phyloP scores from a whole-genome alignment of 2,113 vertebrate genomes.

The Panthera uncia region DNA sequence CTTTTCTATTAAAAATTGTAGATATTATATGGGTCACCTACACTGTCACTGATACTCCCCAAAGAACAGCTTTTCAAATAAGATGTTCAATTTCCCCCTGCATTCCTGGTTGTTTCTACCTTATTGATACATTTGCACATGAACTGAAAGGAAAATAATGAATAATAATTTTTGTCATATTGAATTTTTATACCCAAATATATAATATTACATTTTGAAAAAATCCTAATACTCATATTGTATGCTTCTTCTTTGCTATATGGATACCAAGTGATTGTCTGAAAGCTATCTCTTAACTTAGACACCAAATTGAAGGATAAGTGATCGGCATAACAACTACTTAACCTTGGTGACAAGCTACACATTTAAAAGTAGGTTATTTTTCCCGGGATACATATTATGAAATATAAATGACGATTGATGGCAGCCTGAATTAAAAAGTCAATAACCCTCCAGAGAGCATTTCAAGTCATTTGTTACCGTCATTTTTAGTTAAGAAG shows the following conservation, averaged over 20 bases:
- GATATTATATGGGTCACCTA: background rate
- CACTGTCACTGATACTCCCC: background rate
- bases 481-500: constrained; percentile 23
- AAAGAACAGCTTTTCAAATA: background rate
- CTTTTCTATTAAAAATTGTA: background rate
- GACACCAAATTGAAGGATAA: background rate
- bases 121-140: background rate
- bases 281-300: background rate
- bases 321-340: constrained; percentile 16
- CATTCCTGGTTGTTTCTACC: background rate
- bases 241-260: background rate
- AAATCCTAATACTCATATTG: background rate
- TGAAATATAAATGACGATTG: constrained; percentile 65
- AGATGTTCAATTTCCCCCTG: background rate
- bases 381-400: constrained; percentile 6
- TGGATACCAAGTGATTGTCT: background rate
- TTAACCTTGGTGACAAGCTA: constrained; percentile 39
- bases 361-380: constrained; percentile 25
- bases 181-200: background rate
- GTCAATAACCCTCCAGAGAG: constrained; percentile 63
- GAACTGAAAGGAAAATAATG: background rate
- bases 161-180: background rate
- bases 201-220: background rate
- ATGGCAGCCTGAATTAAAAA: constrained; percentile 61
- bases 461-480: constrained; percentile 33